Evolutionary conservation across 2,888 invertebrate species (phyloP), one percentile per base, ranked within the genome.

Genomic region (Mechanitis messenoides): DNA sequence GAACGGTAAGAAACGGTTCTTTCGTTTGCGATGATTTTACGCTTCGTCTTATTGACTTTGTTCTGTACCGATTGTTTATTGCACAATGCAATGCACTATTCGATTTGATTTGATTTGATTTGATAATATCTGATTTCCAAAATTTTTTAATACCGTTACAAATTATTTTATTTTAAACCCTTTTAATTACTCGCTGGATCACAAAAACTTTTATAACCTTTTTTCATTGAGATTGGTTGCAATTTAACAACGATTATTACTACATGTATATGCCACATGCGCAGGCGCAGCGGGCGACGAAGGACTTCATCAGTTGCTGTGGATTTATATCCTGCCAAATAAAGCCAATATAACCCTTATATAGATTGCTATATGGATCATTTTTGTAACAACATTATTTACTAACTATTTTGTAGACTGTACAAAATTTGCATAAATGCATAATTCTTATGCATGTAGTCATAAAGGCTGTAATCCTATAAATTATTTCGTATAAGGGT

Each of bases 1-100:
- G 80, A 79, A 77, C 77, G 75, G 67, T 69, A 68, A 66, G 71
- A 72, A 74, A 76, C 76, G 77, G 76, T 74, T 71, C 75, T 74
- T 74, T 71, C 20, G 28, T 50, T 1, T 3, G 65, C 66, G 70
- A 71, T 72, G 69, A 68, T 69, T 68, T 69, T 68, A 66, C 68
- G 69, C 68, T 69, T 67, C 62, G 67, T 68, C 67, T 67, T 67
- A 72, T 65, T 72, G 72, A 69, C 71, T 72, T 71, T 63, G 56
- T 68, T 57, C 66, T 68, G 60, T 46, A 64, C 20, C 60, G 71
- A 74, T 74, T 72, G 71, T 72, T 70, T 72, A 74, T 73, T 71
- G 3, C 42, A 42, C 42, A 42, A 42, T 42, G 42, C 42, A 42
- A 42, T 42, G 42, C 42, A 9, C 9, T 9, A 42, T 42, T 42